Evolutionary conservation across 2,113 vertebrate genomes (phyloP).

Genomic region (Entelurus aequoreus): DNA sequence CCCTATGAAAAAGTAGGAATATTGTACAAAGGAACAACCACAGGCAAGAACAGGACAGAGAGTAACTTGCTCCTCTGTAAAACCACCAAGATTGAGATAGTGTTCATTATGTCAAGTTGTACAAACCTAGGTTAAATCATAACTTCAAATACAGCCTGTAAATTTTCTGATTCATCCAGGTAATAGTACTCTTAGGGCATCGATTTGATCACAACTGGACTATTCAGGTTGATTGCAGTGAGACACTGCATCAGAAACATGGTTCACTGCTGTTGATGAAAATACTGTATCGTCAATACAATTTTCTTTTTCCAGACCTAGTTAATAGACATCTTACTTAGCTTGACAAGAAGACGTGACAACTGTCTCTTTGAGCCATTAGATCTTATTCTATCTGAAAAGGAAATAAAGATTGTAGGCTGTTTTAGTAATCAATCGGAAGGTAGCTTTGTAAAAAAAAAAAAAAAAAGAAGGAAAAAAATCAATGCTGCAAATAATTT

Average conservation of each 20-base stretch:
- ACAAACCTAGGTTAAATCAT: not conserved
- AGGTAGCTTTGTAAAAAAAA: not conserved
- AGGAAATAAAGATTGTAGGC: constrained; percentile 3
- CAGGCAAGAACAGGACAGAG: not conserved
- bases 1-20: not conserved
- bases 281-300: not conserved
- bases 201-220: too few relatives aligned
- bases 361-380: not conserved
- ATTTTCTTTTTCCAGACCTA: constrained; percentile 1
- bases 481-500: too few relatives aligned
- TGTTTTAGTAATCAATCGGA: not conserved
- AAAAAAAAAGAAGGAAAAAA: too few relatives aligned
- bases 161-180: too few relatives aligned
- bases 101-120: not conserved
- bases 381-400: constrained; percentile 2
- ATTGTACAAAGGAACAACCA: not conserved
- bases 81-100: constrained; percentile 1
- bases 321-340: not conserved
- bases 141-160: not conserved
- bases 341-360: constrained; percentile 1
- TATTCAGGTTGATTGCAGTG: not conserved
- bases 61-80: not conserved
- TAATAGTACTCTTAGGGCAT: too few relatives aligned
- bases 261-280: not conserved
- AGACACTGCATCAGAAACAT: not conserved